Evolutionary conservation across 1,140 invertebrate genomes (phyloP).

Genomic region (Drosophila miranda): DNA sequence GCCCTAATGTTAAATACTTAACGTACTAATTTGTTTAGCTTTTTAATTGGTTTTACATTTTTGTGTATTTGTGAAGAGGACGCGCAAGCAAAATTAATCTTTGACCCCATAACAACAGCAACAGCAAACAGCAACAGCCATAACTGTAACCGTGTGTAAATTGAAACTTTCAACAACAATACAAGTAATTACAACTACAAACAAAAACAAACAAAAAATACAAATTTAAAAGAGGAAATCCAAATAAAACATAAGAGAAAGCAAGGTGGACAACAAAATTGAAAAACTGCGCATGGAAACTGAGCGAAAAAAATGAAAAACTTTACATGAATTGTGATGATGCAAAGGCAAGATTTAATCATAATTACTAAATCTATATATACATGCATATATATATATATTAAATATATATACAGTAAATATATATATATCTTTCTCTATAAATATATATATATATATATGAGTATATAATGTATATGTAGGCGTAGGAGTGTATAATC

Average conservation of each 20-base stretch:
- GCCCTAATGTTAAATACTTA: conserved; percentile 70
- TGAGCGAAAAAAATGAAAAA: conserved; percentile 67
- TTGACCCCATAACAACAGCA: conserved; percentile 42
- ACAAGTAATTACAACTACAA: conserved; percentile 21
- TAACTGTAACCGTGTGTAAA: conserved; percentile 73
- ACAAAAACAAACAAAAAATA: conserved; percentile 30
- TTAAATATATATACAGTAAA: conserved; percentile 35
- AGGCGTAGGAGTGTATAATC: conserved; percentile 76
- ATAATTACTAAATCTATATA: conserved; percentile 79
- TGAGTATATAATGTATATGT: conserved; percentile 73
- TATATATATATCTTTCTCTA: conserved; percentile 72
- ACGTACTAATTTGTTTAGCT: conserved; percentile 67
- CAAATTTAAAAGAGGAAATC: conserved; percentile 28
- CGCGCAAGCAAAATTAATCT: conserved; percentile 55
- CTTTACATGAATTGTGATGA: conserved; percentile 81
- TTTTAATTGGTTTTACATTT: conserved; percentile 73
- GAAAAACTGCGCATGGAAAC: conserved; percentile 66
- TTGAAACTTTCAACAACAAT: conserved; percentile 41
- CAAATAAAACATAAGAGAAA: conserved; percentile 36
- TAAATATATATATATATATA: conserved; percentile 69
- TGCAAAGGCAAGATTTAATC: conserved; percentile 81
- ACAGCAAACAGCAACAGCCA: conserved; percentile 16
- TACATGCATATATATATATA: conserved; percentile 49
- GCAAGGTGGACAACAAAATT: conserved; percentile 52
- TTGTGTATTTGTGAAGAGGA: conserved; percentile 61